Percentiles rank a stretch among this genome's conserved stretches.
Evolutionary conservation across 2,888 invertebrate species (phyloP).

Genomic region (Philaethria dido): DNA sequence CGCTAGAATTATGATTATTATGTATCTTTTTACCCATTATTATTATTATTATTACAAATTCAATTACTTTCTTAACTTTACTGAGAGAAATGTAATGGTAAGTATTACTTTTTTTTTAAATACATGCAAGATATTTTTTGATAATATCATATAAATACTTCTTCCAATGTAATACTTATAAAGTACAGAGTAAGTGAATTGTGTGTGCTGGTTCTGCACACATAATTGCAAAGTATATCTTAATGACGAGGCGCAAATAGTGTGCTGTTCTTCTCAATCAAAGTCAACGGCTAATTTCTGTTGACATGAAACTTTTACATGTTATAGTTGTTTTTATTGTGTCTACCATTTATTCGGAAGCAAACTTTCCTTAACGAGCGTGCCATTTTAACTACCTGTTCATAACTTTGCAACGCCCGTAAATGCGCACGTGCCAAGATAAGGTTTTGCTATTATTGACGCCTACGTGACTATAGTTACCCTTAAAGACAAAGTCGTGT

Average conservation of each 20-base stretch:
- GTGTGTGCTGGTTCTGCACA: no score
- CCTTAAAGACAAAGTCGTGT: conserved; percentile 28
- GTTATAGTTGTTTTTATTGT: conserved; percentile 18
- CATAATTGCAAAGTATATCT: no score
- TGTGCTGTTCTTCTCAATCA: neutral
- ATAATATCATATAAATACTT: no score
- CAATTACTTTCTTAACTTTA: no score
- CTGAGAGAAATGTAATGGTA: no score
- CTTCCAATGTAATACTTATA: no score
- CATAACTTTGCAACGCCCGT: conserved; percentile 48
- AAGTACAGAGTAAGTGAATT: no score
- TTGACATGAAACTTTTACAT: conserved; percentile 25
- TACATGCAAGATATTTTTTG: no score
- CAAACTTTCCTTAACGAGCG: conserved; percentile 58
- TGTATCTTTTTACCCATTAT: no score
- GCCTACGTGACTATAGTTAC: conserved; percentile 33
- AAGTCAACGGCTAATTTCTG: conserved; percentile 8
- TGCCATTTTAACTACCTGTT: conserved; percentile 62
- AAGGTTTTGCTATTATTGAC: conserved; percentile 53
- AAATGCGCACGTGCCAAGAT: conserved; percentile 49
- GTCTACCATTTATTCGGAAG: conserved; percentile 31
- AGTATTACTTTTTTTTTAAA: no score
- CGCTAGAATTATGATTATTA: neutral
- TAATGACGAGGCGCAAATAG: no score
- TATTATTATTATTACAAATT: no score